Percentiles rank a stretch among this genome's conserved stretches.
phyloP scores from a whole-genome alignment of 2,888 invertebrate species.

The Pilophorus perplexus region DNA sequence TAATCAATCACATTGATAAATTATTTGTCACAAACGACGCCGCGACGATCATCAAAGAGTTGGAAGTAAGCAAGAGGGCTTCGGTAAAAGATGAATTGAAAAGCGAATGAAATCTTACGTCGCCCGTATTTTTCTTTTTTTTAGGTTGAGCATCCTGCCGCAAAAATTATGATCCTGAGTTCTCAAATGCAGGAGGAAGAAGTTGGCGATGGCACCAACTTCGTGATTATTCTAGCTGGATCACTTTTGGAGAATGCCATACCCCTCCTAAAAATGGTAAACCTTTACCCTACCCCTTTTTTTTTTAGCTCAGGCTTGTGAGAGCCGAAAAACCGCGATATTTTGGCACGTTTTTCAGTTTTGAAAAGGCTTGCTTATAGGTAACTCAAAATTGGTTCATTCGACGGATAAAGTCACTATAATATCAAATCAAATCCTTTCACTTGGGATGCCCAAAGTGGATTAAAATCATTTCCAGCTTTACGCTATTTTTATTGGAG shows the following conservation, averaged over 20 bases:
- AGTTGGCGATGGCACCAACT: conserved; percentile 98
- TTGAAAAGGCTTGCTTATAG: no score
- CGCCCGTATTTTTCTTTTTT: conserved; percentile 37
- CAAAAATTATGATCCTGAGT: conserved; percentile 91
- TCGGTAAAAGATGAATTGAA: not conserved
- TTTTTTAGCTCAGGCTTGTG: no score
- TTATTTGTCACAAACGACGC: conserved; percentile 99
- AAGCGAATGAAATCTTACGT: not conserved
- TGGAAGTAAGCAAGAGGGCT: conserved; percentile 70
- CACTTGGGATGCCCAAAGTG: no score
- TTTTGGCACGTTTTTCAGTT: no score
- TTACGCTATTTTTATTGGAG: no score
- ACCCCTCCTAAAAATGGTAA: conserved; percentile 79
- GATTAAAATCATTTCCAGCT: no score
- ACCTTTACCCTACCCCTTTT: no score
- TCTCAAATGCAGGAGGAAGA: conserved; percentile 98
- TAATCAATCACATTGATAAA: conserved; percentile 98
- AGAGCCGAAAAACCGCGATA: no score
- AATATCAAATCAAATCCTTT: no score
- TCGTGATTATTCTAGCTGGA: conserved; percentile 92
- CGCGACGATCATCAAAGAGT: conserved; percentile 92
- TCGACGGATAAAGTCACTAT: no score
- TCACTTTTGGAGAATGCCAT: conserved; percentile 89
- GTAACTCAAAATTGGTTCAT: no score
- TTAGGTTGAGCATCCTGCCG: conserved; percentile 94